Conservation (phyloP, 2,888 invertebrate genomes). For the Arctia plantaginis region DNA sequence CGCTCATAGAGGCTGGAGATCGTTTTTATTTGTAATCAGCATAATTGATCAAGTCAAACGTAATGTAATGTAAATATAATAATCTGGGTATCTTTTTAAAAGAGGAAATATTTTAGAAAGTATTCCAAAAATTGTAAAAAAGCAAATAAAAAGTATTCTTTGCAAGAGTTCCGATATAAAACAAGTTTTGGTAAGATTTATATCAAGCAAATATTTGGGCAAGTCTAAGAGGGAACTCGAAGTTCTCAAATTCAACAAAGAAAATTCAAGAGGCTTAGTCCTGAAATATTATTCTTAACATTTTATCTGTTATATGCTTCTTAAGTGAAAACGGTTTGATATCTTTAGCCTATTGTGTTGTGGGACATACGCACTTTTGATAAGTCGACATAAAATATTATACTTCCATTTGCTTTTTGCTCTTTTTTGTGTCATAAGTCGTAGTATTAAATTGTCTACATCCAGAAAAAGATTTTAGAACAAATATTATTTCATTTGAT, state of each 20-base stretch:
- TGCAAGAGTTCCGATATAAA: neutral
- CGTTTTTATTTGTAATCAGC: too few relatives aligned
- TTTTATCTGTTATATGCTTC: constrained; percentile 3
- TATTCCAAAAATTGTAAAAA: neutral
- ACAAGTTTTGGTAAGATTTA: constrained; percentile 8
- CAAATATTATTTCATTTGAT: neutral
- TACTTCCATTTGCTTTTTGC: neutral
- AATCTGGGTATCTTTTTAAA: neutral
- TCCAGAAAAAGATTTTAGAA: neutral
- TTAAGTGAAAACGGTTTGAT: constrained; percentile 6
- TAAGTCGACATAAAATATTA: neutral
- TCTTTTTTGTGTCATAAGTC: neutral
- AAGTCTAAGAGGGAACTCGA: constrained; percentile 11
- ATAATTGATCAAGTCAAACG: neutral
- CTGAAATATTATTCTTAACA: constrained; percentile 12
- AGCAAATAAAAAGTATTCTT: neutral
- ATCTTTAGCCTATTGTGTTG: constrained; percentile 7
- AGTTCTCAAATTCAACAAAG: constrained; percentile 16
- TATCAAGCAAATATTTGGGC: constrained; percentile 10
- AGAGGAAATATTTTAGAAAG: neutral
- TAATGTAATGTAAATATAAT: neutral
- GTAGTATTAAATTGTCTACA: neutral
- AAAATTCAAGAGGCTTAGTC: constrained; percentile 6
- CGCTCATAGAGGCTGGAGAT: too few relatives aligned
- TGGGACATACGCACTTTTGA: neutral